Conservation (phyloP, 2,797 vertebrate species). For the Pseudotriccus pelzelni region DNA sequence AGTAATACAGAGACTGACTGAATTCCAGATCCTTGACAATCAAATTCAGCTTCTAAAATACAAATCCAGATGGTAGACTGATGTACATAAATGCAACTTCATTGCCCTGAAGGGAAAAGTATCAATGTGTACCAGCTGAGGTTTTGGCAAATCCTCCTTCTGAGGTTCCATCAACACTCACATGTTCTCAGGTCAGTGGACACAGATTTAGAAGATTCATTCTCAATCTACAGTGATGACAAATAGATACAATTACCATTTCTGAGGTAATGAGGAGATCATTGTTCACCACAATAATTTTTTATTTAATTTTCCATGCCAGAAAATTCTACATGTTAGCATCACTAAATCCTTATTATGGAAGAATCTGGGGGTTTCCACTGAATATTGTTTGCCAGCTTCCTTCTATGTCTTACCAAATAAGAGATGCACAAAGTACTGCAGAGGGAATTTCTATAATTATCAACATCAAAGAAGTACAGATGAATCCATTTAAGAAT, state of each 20-base stretch:
- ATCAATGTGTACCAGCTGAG: background rate
- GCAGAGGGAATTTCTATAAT: background rate
- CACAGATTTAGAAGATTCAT: background rate
- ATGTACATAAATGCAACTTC: conserved; percentile 1
- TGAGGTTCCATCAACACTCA: background rate
- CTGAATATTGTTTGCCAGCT: background rate
- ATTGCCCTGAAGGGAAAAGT: background rate
- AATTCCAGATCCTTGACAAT: background rate
- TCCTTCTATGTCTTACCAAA: background rate
- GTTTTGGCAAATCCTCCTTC: background rate
- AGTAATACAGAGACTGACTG: background rate
- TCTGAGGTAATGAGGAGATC: background rate
- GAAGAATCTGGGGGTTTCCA: background rate
- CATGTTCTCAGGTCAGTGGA: background rate
- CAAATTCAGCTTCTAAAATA: background rate
- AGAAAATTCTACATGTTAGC: background rate
- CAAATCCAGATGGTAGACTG: background rate
- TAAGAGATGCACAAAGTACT: background rate
- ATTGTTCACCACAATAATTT: background rate
- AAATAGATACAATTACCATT: background rate
- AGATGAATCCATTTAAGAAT: background rate
- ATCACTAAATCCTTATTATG: background rate
- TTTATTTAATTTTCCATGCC: background rate
- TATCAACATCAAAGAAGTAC: background rate
- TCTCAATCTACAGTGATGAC: background rate